Conservation (phyloP, 2,797 vertebrate species). For the Acestrorhynchus altus region DNA sequence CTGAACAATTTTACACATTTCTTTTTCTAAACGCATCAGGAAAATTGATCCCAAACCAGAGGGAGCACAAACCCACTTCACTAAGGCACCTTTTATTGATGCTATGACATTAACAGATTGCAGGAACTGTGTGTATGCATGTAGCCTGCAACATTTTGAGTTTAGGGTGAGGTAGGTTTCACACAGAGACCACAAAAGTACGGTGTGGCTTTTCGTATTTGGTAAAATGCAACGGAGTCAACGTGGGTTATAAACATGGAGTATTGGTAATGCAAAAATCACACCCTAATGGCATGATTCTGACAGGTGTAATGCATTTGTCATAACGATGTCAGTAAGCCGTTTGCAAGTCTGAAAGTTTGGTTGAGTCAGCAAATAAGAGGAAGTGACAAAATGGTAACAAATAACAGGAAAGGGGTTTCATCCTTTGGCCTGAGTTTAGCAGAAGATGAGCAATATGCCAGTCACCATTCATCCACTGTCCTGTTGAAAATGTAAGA, state of each 20-base stretch:
- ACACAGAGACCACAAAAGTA: slow-evolving; percentile 13
- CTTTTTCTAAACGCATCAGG: neutral
- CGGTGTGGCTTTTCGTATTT: slow-evolving; percentile 13
- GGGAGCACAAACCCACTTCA: neutral
- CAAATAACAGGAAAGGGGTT: slow-evolving; percentile 50
- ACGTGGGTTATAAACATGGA: neutral
- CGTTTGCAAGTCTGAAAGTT: slow-evolving; percentile 24
- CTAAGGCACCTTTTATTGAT: slow-evolving; percentile 24
- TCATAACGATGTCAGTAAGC: neutral
- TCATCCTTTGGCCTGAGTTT: slow-evolving; percentile 49
- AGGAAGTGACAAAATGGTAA: slow-evolving; percentile 10
- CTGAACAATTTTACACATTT: neutral
- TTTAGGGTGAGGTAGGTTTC: slow-evolving; percentile 36
- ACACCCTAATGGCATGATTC: neutral
- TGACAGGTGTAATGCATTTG: neutral
- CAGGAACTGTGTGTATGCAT: neutral
- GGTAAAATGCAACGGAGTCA: slow-evolving; percentile 3
- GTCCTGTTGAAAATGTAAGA: slow-evolving; percentile 31
- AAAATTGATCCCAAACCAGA: slow-evolving; percentile 17
- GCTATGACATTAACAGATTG: neutral
- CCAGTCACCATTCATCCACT: slow-evolving; percentile 55
- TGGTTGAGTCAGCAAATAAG: slow-evolving; percentile 13
- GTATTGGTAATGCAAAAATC: neutral
- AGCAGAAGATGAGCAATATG: slow-evolving; percentile 60
- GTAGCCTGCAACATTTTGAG: neutral